Evolutionary conservation across 1,140 invertebrate species (phyloP).

Genomic region (Tetragonula clypearis): DNA sequence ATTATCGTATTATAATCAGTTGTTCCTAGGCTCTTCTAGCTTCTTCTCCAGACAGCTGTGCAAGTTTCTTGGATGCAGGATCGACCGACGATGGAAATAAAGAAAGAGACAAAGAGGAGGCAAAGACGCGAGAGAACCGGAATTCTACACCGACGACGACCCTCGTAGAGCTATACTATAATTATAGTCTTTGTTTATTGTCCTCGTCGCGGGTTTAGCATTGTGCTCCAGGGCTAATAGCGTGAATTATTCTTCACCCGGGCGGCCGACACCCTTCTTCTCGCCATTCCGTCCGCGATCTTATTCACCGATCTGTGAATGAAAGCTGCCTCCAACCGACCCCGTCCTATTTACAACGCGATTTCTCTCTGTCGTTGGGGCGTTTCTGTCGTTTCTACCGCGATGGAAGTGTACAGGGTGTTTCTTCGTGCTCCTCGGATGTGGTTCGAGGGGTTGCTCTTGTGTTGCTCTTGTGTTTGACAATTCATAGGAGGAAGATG

Average conservation of each 20-base stretch:
- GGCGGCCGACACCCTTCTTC: constrained; percentile 65
- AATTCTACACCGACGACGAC: constrained; percentile 47
- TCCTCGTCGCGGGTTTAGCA: constrained; percentile 60
- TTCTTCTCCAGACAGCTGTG: not conserved
- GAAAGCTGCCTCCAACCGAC: constrained; percentile 38
- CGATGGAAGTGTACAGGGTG: constrained; percentile 9
- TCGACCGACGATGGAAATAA: not conserved
- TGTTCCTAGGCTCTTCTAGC: too few relatives aligned
- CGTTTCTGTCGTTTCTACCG: constrained; percentile 2
- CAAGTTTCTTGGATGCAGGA: not conserved
- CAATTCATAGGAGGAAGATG: not conserved
- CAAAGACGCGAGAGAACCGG: constrained; percentile 20
- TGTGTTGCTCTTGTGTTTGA: not conserved
- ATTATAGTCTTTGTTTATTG: constrained; percentile 78
- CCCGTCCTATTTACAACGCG: constrained; percentile 29
- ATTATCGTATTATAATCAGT: too few relatives aligned
- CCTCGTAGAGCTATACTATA: constrained; percentile 52
- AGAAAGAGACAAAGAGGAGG: too few relatives aligned
- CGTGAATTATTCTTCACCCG: constrained; percentile 76
- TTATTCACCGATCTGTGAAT: constrained; percentile 57
- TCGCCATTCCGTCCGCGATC: constrained; percentile 11
- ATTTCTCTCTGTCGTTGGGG: constrained; percentile 14
- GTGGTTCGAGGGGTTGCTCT: not conserved
- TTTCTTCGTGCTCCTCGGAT: not conserved
- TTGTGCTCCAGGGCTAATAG: constrained; percentile 74